Conservation (phyloP, 2,797 vertebrate species). For the Rousettus madagascariensis region DNA sequence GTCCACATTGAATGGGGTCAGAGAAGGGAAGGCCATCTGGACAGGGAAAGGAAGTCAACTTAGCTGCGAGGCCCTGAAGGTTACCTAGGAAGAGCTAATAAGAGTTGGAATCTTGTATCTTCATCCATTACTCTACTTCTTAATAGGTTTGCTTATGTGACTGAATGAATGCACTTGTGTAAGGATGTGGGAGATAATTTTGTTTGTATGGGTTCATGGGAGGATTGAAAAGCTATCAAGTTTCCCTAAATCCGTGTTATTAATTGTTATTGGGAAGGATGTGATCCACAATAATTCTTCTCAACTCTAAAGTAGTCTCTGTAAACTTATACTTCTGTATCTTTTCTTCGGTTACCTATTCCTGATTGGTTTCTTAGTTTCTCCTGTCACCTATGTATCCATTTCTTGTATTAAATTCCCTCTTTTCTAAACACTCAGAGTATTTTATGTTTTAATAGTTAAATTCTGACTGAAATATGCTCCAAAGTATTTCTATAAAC, state of each 20-base stretch:
- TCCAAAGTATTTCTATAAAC: neutral
- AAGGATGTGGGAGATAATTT: neutral
- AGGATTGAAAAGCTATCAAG: neutral
- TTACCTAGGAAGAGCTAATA: neutral
- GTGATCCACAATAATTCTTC: neutral
- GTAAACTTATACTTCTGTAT: neutral
- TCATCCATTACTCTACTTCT: neutral
- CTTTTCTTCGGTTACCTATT: neutral
- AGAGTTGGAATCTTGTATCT: neutral
- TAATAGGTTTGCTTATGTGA: neutral
- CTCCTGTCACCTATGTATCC: neutral
- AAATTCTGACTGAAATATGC: neutral
- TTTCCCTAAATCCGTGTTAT: neutral
- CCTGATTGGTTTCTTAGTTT: neutral
- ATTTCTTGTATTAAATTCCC: neutral
- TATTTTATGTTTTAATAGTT: neutral
- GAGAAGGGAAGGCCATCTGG: neutral
- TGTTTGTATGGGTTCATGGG: neutral
- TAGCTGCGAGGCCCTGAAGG: neutral
- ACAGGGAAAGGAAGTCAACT: neutral
- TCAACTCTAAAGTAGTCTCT: neutral
- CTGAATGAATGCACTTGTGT: neutral
- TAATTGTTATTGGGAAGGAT: neutral
- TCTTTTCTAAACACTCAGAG: neutral
- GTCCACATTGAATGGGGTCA: neutral